These are phyloP conservation scores for Erythrocercus mccallii DNA, from an alignment of 2,113 vertebrate genomes.

Conservation along the genomic window DNA sequence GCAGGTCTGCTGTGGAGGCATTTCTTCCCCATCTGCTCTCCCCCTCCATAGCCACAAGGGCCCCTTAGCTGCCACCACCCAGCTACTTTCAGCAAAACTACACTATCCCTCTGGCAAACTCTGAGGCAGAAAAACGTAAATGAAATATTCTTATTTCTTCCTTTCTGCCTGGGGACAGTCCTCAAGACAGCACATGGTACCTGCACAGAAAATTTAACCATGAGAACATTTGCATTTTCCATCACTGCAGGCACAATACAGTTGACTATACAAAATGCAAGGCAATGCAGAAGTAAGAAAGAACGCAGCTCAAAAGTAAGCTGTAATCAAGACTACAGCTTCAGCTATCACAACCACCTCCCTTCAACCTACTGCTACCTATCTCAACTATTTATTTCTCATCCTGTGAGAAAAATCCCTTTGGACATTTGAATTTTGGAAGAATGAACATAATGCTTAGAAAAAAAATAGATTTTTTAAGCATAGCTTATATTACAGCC, in stretches of 20 bases:
- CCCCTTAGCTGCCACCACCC: background rate
- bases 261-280: background rate
- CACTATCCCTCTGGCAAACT: background rate
- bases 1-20: background rate
- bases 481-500: background rate
- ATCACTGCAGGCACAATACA: fast-evolving
- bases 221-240: background rate
- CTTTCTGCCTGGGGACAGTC: background rate
- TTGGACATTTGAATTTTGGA: background rate
- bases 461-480: background rate
- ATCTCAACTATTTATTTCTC: background rate
- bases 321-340: background rate
- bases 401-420: background rate
- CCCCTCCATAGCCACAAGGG: background rate
- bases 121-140: background rate
- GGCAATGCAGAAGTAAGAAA: background rate
- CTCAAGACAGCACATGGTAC: background rate
- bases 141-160: background rate
- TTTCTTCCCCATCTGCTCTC: background rate
- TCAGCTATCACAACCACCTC: background rate
- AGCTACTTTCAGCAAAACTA: background rate
- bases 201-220: background rate
- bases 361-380: background rate
- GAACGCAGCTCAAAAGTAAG: background rate
- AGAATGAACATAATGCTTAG: background rate